Evolutionary conservation across 2,113 vertebrate species (phyloP), one percentile per base, ranked within the genome.

Genomic region (Mesitornis unicolor): DNA sequence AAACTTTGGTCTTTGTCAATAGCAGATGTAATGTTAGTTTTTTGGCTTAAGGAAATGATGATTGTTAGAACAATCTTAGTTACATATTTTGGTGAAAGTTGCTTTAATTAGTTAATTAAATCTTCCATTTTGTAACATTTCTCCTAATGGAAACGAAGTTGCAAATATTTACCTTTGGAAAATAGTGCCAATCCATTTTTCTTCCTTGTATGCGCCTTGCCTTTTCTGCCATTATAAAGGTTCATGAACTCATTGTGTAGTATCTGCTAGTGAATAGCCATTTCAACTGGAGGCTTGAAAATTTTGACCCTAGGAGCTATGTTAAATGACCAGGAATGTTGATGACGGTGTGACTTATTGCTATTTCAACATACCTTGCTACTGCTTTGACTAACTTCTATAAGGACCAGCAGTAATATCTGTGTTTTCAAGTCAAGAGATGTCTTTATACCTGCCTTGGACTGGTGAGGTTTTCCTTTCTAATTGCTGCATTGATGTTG

Each of bases 321-420:
- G 67, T 71, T 29, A 81, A 65, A 81, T 94, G 73, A 95, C 89
- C 68, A 95, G 84, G 82, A 94, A 79, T 47, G 19, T 87, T 60
- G 14, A 17, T 33, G 63, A 95, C 40, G 26, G 5, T 75, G 64
- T 71, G 87, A 47, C 78, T 95, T 93, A 26, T 65, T 84, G 76
- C 70, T 79, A 24, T 93, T 94, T 95, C 51, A 93, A 69, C 82
- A 77, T 76, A 91, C 60, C 47, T 76, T 82, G 89, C 54, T 86
- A 43, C 67, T 93, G 47, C 60, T 90, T 97, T 96, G 89, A 85
- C 38, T 91, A 47, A 80, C 20, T 86, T 96, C 87, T 96, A 11
- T 74, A 90, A 96, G 75, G 92, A 93, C 89, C 80, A 93, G 67
- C 51, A 84, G 40, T 56, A 69, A n/a, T 56, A 73, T 4, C 29